Evolutionary conservation across 2,113 vertebrate genomes (phyloP).

Genomic region (Setophaga petechia): DNA sequence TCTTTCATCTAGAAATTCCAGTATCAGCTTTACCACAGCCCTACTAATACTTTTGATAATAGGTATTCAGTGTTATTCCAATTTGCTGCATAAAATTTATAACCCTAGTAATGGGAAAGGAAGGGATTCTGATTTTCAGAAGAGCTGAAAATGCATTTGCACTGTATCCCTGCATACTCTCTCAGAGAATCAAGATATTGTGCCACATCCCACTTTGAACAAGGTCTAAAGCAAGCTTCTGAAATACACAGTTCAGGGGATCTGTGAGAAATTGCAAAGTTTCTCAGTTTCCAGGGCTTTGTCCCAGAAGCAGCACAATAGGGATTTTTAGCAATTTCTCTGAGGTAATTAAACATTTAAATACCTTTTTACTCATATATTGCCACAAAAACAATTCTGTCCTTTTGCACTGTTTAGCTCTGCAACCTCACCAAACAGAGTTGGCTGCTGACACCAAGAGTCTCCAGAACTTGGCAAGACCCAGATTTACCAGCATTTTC

Average conservation of each 20-base stretch:
- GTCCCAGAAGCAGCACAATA: background rate
- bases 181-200: background rate
- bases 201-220: background rate
- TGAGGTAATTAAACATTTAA: background rate
- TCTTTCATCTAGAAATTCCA: background rate
- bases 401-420: background rate
- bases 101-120: background rate
- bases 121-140: background rate
- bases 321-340: background rate
- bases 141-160: background rate
- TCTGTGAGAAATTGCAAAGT: background rate
- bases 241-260: background rate
- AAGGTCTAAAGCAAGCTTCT: background rate
- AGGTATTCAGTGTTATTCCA: background rate
- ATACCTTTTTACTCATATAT: background rate
- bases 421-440: background rate
- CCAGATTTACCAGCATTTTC: background rate
- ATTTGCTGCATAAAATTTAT: background rate
- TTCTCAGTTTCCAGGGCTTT: background rate
- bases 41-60: background rate
- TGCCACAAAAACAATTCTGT: background rate
- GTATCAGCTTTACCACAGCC: background rate
- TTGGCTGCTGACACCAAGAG: background rate
- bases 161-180: background rate
- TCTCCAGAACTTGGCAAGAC: background rate